phyloP scores from a whole-genome alignment of 2,797 vertebrate genomes.

The Cuculus canorus region DNA sequence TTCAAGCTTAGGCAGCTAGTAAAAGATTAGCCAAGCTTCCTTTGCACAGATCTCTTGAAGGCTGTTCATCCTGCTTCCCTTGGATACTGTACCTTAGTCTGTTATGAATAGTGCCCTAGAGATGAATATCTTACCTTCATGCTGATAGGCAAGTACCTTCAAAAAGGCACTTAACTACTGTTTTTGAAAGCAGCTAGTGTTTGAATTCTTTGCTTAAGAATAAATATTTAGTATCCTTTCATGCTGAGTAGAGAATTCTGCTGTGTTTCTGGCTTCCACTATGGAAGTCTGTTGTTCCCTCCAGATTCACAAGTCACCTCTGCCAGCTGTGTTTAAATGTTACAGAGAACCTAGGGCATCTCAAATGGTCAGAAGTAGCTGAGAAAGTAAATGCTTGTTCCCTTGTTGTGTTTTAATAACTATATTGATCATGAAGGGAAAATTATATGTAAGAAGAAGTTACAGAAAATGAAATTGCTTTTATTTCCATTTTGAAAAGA shows the following conservation, averaged over 20 bases:
- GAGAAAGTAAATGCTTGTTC: not conserved
- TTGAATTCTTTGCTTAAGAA: not conserved
- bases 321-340: not conserved
- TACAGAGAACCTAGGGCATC: not conserved
- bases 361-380: not conserved
- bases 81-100: not conserved
- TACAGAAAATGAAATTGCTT: not conserved
- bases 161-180: not conserved
- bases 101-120: not conserved
- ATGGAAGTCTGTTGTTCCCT: not conserved
- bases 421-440: not conserved
- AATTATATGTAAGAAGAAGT: not conserved
- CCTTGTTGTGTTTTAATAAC: not conserved
- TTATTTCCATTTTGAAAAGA: slow-evolving; percentile 26
- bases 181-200: not conserved
- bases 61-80: not conserved
- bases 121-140: not conserved
- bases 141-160: not conserved
- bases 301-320: not conserved
- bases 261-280: not conserved
- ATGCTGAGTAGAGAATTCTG: not conserved
- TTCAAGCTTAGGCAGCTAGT: not conserved
- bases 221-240: not conserved
- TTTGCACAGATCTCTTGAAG: not conserved
- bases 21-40: not conserved